phyloP scores from a whole-genome alignment of 2,888 invertebrate genomes.

The Lissocephala sabroskyi region DNA sequence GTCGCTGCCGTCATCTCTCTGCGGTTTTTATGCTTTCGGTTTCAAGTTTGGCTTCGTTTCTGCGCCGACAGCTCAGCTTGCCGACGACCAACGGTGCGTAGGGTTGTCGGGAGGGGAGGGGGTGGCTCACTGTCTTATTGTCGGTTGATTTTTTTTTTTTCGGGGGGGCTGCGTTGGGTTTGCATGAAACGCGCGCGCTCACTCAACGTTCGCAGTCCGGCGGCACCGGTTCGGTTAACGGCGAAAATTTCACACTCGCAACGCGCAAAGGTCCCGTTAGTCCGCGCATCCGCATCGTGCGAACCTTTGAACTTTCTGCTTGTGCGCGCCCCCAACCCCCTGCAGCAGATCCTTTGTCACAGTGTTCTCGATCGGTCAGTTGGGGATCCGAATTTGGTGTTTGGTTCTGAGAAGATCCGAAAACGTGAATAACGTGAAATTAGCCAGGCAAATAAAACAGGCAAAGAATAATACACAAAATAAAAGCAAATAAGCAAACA shows the following conservation, averaged over 20 bases:
- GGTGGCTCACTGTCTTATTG: constrained; percentile 13
- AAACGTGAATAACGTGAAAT: too few species aligned
- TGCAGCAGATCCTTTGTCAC: background rate
- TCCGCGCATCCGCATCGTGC: constrained; percentile 37
- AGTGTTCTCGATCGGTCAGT: too few species aligned
- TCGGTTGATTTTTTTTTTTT: constrained; percentile 8
- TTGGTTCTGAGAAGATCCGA: too few species aligned
- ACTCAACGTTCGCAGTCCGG: constrained; percentile 72
- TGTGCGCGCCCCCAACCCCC: background rate
- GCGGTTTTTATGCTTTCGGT: constrained; percentile 46
- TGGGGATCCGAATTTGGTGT: too few species aligned
- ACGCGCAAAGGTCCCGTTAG: constrained; percentile 32
- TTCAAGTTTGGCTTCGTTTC: constrained; percentile 52
- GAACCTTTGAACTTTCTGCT: constrained; percentile 60
- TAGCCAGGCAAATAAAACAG: constrained; percentile 2
- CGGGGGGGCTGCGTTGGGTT: constrained; percentile 39
- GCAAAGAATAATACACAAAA: background rate
- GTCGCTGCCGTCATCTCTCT: background rate
- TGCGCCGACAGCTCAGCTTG: constrained; percentile 39
- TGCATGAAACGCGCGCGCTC: constrained; percentile 67
- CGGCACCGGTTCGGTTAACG: constrained; percentile 70
- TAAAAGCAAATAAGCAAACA: constrained; percentile 2
- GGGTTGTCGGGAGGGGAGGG: too few species aligned
- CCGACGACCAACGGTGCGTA: too few species aligned
- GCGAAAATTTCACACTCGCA: constrained; percentile 23